Evolutionary conservation across 2,888 invertebrate species (phyloP).

Genomic region (Xanthorhoe spadicearia): DNA sequence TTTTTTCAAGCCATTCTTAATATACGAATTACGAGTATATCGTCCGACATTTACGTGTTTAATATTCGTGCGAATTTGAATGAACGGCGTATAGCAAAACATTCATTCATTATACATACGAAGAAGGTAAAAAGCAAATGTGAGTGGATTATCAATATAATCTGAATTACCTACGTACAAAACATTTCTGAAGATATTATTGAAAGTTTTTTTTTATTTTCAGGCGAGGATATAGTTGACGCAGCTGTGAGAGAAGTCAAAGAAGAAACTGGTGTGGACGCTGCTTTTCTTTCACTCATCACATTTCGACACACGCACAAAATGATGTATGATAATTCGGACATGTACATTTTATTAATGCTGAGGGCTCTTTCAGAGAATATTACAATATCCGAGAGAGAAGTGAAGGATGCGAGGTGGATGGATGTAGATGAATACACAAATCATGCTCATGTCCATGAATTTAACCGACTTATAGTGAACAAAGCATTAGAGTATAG

Average conservation of each 20-base stretch:
- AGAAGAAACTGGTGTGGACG: constrained; percentile 94
- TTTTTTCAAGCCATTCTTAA: too few species aligned
- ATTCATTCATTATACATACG: too few species aligned
- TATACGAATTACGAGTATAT: too few species aligned
- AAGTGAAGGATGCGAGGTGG: constrained; percentile 92
- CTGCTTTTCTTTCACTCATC: constrained; percentile 90
- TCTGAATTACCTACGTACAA: not conserved
- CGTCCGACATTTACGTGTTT: too few species aligned
- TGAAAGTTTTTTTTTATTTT: constrained; percentile 41
- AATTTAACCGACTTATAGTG: constrained; percentile 88
- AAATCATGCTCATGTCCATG: constrained; percentile 88
- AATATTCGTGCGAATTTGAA: too few species aligned
- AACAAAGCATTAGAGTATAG: constrained; percentile 87
- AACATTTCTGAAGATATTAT: not conserved
- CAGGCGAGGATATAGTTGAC: constrained; percentile 92
- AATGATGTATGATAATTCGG: constrained; percentile 92
- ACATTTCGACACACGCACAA: constrained; percentile 91
- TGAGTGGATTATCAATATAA: too few species aligned
- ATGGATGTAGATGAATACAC: constrained; percentile 91
- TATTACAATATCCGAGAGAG: constrained; percentile 88
- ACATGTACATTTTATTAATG: constrained; percentile 92
- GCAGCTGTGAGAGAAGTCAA: constrained; percentile 94
- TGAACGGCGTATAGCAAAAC: too few species aligned
- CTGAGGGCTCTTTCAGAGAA: constrained; percentile 87
- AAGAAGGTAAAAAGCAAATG: too few species aligned